A percentile compares a stretch with the other conserved stretches of the same genome.
Evolutionary conservation across 2,113 vertebrate genomes (phyloP).

Genomic region (Hydropotes inermis): DNA sequence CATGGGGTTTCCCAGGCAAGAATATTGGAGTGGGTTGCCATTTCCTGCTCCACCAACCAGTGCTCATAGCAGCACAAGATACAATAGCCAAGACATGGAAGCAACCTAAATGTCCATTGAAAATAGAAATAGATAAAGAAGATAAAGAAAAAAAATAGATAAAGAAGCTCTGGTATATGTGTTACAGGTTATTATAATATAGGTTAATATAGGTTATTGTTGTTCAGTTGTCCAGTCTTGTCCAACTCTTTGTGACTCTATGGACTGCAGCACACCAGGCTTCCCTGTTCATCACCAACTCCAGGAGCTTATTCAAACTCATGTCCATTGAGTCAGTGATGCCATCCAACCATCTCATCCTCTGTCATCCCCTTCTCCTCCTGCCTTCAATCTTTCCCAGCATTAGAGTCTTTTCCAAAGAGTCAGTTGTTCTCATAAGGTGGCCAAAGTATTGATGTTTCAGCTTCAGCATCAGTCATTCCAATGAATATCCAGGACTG

Average conservation of each 20-base stretch:
- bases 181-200: background rate
- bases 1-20: background rate
- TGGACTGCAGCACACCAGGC: background rate
- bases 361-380: background rate
- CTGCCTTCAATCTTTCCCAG: background rate
- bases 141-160: background rate
- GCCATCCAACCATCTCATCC: background rate
- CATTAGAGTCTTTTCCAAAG: background rate
- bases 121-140: background rate
- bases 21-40: background rate
- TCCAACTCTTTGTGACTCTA: no score
- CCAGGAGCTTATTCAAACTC: background rate
- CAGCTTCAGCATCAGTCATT: background rate
- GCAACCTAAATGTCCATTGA: background rate
- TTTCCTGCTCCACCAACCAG: background rate
- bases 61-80: background rate
- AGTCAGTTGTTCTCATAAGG: accelerated
- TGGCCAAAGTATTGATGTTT: background rate
- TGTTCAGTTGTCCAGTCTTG: no score
- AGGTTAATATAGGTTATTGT: background rate
- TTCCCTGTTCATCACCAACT: background rate
- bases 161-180: background rate
- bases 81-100: background rate
- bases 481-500: background rate
- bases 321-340: background rate